These are phyloP conservation scores for Zosterops lateralis DNA, from an alignment of 2,113 vertebrate species.

Conservation along the genomic window DNA sequence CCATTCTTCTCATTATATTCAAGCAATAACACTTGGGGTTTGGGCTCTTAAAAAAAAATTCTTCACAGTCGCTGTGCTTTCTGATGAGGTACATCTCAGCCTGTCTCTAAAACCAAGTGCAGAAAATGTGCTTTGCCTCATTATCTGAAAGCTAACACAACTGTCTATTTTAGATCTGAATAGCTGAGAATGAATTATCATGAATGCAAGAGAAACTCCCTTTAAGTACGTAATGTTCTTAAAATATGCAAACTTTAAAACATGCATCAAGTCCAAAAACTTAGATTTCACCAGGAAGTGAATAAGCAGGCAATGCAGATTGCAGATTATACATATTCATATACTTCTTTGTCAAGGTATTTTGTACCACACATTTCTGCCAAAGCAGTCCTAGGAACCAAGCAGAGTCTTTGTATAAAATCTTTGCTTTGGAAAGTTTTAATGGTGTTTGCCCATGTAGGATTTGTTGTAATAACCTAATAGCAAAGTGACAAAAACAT, in stretches of 20 bases:
- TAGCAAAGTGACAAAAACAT: conserved; percentile 12
- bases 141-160: not conserved
- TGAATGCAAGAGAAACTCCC: not conserved
- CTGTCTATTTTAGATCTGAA: not conserved
- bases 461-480: conserved; percentile 30
- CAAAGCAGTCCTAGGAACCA: not conserved
- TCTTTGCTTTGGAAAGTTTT: not conserved
- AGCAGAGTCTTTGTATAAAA: not conserved
- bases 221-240: not conserved
- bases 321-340: not conserved
- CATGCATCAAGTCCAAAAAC: not conserved
- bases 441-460: not conserved
- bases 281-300: not conserved
- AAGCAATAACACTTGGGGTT: not conserved
- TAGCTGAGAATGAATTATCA: not conserved
- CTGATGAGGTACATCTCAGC: not conserved
- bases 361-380: not conserved
- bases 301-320: not conserved
- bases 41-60: not conserved
- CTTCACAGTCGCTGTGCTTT: not conserved
- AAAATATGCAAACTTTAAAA: conserved; percentile 8
- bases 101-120: not conserved
- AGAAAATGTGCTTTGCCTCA: not conserved
- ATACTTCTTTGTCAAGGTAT: not conserved
- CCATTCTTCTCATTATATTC: not conserved